These are phyloP conservation scores for Euura saliciscinereae DNA, from an alignment of 1,140 invertebrate species.

Conservation along the genomic window DNA sequence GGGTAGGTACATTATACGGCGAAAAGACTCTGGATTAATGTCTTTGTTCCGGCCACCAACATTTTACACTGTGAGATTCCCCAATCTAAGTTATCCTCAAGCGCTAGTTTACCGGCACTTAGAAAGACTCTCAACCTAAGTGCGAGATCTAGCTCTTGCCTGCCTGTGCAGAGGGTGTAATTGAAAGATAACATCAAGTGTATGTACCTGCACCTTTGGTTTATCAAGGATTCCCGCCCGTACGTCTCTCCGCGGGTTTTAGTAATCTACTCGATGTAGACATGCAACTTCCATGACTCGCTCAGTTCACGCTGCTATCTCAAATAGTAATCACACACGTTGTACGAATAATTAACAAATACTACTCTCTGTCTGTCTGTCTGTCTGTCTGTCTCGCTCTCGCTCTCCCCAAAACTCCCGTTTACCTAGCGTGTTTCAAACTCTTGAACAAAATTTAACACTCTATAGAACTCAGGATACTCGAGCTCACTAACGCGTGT, in stretches of 20 bases:
- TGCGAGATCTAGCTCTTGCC: not conserved
- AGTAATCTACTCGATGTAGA: not conserved
- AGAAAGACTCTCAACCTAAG: not conserved
- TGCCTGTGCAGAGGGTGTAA: not conserved
- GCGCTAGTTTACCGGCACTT: not conserved
- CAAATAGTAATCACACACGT: constrained; percentile 2
- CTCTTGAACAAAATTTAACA: not conserved
- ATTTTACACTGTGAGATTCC: not conserved
- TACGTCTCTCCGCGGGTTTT: no score
- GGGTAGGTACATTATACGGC: no score
- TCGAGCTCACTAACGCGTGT: not conserved
- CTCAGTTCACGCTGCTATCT: not conserved
- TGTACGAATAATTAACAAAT: not conserved
- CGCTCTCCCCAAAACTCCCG: not conserved
- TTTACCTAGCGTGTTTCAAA: not conserved
- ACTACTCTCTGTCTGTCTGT: not conserved
- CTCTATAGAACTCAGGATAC: not conserved
- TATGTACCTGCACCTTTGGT: not conserved
- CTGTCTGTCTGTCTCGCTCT: no score
- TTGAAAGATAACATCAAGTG: constrained; percentile 3
- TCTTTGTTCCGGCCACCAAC: no score
- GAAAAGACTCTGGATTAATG: no score
- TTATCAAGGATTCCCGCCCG: not conserved
- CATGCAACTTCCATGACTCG: constrained; percentile 1
- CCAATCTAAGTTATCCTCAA: constrained; percentile 1